A percentile compares a stretch with the other conserved stretches of the same genome.
Evolutionary conservation across 2,888 invertebrate genomes (phyloP).

Genomic region (Coelinius sp.): DNA sequence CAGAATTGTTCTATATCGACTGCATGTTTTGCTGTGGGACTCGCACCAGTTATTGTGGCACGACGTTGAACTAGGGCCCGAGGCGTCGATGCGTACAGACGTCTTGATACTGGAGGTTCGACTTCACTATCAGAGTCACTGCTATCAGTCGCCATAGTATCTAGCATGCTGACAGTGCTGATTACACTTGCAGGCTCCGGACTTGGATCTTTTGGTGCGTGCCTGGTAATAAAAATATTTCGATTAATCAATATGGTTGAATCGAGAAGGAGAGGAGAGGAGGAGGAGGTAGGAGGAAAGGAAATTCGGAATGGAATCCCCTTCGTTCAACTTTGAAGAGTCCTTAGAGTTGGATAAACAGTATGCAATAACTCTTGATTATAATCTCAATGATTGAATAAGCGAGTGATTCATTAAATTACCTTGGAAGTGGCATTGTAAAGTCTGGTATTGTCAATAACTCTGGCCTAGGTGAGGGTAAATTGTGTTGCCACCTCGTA

Average conservation of each 20-base stretch:
- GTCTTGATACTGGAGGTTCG: conserved; percentile 72
- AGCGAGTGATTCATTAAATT: conserved; percentile 20
- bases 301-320: no score
- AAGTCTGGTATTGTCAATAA: conserved; percentile 76
- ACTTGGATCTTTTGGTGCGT: conserved; percentile 62
- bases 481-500: conserved; percentile 78
- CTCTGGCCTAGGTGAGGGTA: conserved; percentile 78
- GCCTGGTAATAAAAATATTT: conserved; percentile 50
- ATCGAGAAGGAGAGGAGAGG: no score
- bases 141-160: conserved; percentile 70
- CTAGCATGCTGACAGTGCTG: conserved; percentile 60
- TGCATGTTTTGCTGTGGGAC: conserved; percentile 77
- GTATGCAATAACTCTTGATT: neutral
- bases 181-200: conserved; percentile 64
- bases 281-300: no score
- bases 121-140: conserved; percentile 75
- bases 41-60: conserved; percentile 90
- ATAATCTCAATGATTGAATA: neutral
- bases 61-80: conserved; percentile 83
- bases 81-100: conserved; percentile 84
- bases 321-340: no score
- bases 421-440: conserved; percentile 75
- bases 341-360: no score
- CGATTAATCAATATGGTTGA: conserved; percentile 27
- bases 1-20: conserved; percentile 83